phyloP scores from a whole-genome alignment of 2,797 vertebrate species.

The Enteromius afrohamiltoni region DNA sequence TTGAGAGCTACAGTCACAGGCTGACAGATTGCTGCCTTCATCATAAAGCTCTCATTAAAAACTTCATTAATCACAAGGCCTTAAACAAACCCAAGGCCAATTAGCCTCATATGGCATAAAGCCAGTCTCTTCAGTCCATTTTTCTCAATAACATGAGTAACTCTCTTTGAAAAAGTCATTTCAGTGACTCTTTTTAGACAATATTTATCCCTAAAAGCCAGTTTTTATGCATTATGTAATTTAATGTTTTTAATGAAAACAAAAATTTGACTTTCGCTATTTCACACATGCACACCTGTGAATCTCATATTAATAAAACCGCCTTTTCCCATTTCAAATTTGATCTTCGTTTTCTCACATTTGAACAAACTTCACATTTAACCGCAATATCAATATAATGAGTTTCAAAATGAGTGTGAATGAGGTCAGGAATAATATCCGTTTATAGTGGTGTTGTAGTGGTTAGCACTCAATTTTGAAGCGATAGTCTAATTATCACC shows the following conservation, averaged over 20 bases:
- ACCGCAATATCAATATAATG: constrained; percentile 18
- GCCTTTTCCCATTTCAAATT: neutral
- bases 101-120: constrained; percentile 59
- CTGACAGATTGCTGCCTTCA: constrained; percentile 61
- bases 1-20: constrained; percentile 43
- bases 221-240: constrained; percentile 5
- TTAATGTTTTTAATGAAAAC: neutral
- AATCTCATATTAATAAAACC: neutral
- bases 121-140: constrained; percentile 55
- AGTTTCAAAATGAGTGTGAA: constrained; percentile 37
- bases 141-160: constrained; percentile 57
- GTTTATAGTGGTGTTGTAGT: neutral
- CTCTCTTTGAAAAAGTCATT: constrained; percentile 49
- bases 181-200: constrained; percentile 15
- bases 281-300: neutral
- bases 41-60: constrained; percentile 66
- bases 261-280: neutral
- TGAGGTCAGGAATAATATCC: constrained; percentile 13
- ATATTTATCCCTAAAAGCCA: constrained; percentile 26
- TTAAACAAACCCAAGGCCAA: constrained; percentile 68
- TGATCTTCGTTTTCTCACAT: neutral
- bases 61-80: constrained; percentile 68
- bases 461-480: constrained; percentile 57
- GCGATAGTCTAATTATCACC: constrained; percentile 54
- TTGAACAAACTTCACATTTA: constrained; percentile 13